These are phyloP conservation scores for Drosophila nigricruria DNA, from an alignment of 2,888 invertebrate species.

Conservation along the genomic window DNA sequence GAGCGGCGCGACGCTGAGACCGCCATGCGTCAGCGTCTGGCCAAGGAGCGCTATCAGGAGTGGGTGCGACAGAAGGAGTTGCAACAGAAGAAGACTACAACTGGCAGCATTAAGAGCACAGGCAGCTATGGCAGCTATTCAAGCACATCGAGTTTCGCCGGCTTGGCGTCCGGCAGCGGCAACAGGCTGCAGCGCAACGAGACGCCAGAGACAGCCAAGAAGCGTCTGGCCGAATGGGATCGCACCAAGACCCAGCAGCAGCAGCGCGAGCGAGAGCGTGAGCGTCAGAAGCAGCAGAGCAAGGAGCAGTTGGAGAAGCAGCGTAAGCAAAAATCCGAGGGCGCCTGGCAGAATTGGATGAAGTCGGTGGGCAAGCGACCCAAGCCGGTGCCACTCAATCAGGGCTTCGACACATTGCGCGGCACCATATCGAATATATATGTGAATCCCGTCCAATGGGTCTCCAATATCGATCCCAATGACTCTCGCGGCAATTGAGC, in stretches of 20 bases:
- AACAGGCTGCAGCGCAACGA: conserved; percentile 29
- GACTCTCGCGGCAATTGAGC: conserved; percentile 55
- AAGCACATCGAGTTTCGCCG: background rate
- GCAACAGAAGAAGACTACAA: conserved; percentile 40
- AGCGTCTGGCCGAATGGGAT: conserved; percentile 55
- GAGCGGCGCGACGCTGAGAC: conserved; percentile 67
- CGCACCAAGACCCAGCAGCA: conserved; percentile 46
- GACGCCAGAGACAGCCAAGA: conserved; percentile 30
- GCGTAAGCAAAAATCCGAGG: conserved; percentile 66
- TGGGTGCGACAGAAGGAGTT: conserved; percentile 79
- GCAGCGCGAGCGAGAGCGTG: conserved; percentile 46
- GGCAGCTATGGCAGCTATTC: conserved; percentile 10
- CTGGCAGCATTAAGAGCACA: conserved; percentile 11
- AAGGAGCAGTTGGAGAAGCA: conserved; percentile 68
- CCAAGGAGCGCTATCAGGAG: conserved; percentile 72
- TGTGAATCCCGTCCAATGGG: conserved; percentile 84
- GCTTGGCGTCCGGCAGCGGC: background rate
- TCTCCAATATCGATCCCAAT: conserved; percentile 63
- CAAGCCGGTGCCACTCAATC: conserved; percentile 84
- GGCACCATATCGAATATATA: conserved; percentile 84
- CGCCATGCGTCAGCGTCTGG: conserved; percentile 47
- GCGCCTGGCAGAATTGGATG: conserved; percentile 83
- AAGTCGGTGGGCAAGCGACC: conserved; percentile 80
- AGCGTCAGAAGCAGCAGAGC: conserved; percentile 45
- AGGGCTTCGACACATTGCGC: conserved; percentile 82